Conservation (phyloP, 2,797 vertebrate species). For the Myotis planiceps region DNA sequence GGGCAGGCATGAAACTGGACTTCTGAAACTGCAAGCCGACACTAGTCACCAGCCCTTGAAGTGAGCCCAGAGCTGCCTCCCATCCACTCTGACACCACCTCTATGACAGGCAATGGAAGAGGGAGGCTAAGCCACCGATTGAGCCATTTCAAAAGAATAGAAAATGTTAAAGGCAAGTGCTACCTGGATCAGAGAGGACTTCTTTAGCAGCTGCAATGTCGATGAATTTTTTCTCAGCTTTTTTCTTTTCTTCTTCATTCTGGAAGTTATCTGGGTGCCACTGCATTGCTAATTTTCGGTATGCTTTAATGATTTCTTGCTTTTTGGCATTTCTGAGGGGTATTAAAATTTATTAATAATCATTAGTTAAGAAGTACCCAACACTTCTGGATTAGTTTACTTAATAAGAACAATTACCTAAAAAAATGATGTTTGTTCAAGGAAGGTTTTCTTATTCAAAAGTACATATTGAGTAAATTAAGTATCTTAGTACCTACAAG, state of each 20-base stretch:
- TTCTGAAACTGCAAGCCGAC: fast-evolving
- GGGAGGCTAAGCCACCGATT: fast-evolving
- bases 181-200: slow-evolving; percentile 98
- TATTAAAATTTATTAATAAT: background rate
- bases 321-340: slow-evolving; percentile 94
- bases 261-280: slow-evolving; percentile 99
- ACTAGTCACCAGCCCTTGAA: background rate
- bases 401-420: background rate
- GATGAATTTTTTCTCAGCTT: slow-evolving; percentile 98
- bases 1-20: background rate
- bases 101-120: background rate
- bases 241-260: slow-evolving; percentile 95
- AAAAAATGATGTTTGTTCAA: background rate
- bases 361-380: background rate
- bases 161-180: background rate
- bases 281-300: slow-evolving; percentile 96
- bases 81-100: background rate
- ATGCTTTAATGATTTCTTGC: slow-evolving; percentile 98
- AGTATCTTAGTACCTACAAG: background rate
- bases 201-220: slow-evolving; percentile 99
- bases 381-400: background rate
- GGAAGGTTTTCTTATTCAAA: background rate
- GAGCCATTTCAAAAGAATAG: background rate
- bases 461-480: background rate
- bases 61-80: background rate